Conservation (phyloP, 92 coral and sea anemone genomes). For the Palythoa heliodiscus region DNA sequence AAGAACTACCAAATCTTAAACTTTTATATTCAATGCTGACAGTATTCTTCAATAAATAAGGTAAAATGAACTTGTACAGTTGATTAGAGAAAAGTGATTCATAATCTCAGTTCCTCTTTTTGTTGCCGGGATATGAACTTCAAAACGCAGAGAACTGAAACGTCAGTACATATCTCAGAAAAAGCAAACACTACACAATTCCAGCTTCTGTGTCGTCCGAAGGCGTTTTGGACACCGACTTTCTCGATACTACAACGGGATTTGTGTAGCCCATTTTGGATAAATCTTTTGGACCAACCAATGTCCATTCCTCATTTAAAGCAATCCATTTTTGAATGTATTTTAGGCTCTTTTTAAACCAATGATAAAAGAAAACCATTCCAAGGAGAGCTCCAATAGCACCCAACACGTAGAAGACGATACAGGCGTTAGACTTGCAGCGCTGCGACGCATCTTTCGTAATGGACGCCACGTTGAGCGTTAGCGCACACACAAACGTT, state of each 20-base stretch:
- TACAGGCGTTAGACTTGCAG: conserved; percentile 87
- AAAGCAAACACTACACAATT: background rate
- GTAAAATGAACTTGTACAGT: background rate
- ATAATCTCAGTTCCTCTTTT: too few species aligned
- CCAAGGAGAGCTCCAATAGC: conserved; percentile 87
- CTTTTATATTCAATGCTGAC: background rate
- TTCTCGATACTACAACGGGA: conserved; percentile 64
- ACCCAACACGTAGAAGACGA: conserved; percentile 95
- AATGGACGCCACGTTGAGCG: conserved; percentile 87
- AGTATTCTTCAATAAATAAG: background rate
- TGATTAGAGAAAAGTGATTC: background rate
- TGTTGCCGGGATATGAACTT: background rate
- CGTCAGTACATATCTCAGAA: background rate
- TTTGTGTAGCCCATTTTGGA: conserved; percentile 69
- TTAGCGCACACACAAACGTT: conserved; percentile 82
- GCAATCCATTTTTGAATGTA: conserved; percentile 88
- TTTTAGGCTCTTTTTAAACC: conserved; percentile 76
- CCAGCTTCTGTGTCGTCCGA: background rate
- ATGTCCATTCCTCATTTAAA: conserved; percentile 89
- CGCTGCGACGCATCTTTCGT: conserved; percentile 93
- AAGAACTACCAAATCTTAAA: background rate
- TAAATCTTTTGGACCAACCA: conserved; percentile 66
- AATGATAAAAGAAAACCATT: conserved; percentile 85
- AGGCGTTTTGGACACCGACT: conserved; percentile 48
- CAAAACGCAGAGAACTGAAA: background rate